Evolutionary conservation across 2,797 vertebrate genomes (phyloP).

Genomic region (Phrynocephalus guinanensis): DNA sequence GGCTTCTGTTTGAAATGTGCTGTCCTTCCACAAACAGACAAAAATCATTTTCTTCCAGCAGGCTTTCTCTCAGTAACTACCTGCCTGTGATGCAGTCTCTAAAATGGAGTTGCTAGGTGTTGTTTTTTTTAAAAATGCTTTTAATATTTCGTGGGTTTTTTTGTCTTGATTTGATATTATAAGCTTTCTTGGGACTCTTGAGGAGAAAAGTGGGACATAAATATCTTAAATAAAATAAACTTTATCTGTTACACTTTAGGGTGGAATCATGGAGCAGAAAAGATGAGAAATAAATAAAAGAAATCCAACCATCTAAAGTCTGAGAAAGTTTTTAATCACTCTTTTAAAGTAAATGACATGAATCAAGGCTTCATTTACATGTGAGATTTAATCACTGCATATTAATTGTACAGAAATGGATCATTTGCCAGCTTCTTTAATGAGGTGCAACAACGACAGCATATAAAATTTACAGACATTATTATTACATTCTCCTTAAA

Average conservation of each 20-base stretch:
- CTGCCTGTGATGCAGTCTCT: too few species aligned
- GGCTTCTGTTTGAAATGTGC: too few species aligned
- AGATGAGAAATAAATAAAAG: constrained; percentile 47
- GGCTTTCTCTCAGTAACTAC: too few species aligned
- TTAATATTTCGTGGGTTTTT: too few species aligned
- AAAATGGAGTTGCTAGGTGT: too few species aligned
- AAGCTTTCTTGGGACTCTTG: too few species aligned
- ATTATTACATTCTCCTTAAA: constrained; percentile 75
- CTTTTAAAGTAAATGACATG: constrained; percentile 75
- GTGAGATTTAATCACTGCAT: constrained; percentile 77
- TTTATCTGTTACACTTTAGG: not conserved
- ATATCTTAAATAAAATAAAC: not conserved
- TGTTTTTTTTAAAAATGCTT: too few species aligned
- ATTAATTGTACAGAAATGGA: constrained; percentile 78
- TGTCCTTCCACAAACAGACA: too few species aligned
- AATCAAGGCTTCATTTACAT: constrained; percentile 77
- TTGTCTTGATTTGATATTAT: too few species aligned
- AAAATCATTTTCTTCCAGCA: too few species aligned
- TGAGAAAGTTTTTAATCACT: constrained; percentile 70
- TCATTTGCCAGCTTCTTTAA: constrained; percentile 78
- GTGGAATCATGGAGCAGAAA: not conserved
- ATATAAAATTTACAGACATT: constrained; percentile 74
- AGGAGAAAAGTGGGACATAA: too few species aligned
- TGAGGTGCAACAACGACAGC: constrained; percentile 72
- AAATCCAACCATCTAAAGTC: constrained; percentile 39